phyloP scores from a whole-genome alignment of 2,888 invertebrate species.

The Lissonota sp. region DNA sequence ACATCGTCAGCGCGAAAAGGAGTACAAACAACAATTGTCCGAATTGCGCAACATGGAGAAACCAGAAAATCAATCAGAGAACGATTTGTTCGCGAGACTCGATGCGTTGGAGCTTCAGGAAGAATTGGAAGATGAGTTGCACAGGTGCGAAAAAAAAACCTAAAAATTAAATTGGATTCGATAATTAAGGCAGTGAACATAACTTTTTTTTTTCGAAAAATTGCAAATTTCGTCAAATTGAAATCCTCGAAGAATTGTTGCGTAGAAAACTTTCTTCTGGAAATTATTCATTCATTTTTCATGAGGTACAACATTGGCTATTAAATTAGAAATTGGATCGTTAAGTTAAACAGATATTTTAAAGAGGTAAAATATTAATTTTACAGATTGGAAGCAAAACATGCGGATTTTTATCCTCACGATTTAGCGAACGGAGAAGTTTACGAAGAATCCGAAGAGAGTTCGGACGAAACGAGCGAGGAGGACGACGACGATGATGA shows the following conservation, averaged over 20 bases:
- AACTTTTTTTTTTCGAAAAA: too few species aligned
- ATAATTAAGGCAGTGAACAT: too few species aligned
- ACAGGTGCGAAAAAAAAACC: slow-evolving; percentile 70
- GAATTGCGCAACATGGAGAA: slow-evolving; percentile 83
- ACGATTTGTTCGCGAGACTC: slow-evolving; percentile 85
- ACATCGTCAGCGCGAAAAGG: slow-evolving; percentile 84
- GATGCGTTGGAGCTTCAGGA: slow-evolving; percentile 88
- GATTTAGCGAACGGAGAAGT: slow-evolving; percentile 69
- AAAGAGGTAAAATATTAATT: neutral
- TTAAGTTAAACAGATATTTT: neutral
- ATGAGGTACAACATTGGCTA: neutral
- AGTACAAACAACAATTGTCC: slow-evolving; percentile 83
- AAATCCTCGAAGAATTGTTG: neutral
- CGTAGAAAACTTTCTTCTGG: neutral
- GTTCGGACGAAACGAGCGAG: slow-evolving; percentile 55
- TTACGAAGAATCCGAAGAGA: slow-evolving; percentile 71
- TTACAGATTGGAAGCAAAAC: slow-evolving; percentile 73
- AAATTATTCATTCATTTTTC: neutral
- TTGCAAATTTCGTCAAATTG: too few species aligned
- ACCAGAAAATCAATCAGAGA: slow-evolving; percentile 77
- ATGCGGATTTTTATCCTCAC: slow-evolving; percentile 70
- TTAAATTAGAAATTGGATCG: too few species aligned
- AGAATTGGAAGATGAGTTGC: slow-evolving; percentile 84
- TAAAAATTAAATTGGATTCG: too few species aligned
- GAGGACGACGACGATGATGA: slow-evolving; percentile 61